Conservation (phyloP, 2,888 invertebrate genomes). For the Anticlea derivata region DNA sequence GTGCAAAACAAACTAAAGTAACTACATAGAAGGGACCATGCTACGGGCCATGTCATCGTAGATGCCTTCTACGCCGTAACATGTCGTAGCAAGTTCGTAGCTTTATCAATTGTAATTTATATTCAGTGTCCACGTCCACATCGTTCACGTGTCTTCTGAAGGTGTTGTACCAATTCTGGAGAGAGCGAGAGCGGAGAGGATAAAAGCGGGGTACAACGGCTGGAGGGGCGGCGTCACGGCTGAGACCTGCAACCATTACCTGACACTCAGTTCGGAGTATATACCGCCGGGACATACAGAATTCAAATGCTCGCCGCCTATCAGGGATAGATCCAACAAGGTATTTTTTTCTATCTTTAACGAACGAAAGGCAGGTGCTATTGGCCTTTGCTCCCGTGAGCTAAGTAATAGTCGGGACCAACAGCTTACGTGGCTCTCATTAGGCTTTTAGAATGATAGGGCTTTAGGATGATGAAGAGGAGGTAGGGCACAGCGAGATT, state of each 20-base stretch:
- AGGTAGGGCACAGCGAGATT: too few relatives aligned
- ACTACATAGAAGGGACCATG: too few relatives aligned
- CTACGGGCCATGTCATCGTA: background rate
- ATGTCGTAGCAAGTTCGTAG: constrained; percentile 1
- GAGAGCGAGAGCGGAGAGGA: constrained; percentile 66
- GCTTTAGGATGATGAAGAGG: too few relatives aligned
- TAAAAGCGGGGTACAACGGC: constrained; percentile 76
- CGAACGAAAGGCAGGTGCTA: too few relatives aligned
- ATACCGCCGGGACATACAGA: constrained; percentile 85
- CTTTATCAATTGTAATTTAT: background rate
- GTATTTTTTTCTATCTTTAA: too few relatives aligned
- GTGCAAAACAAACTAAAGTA: too few relatives aligned
- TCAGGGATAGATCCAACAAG: constrained; percentile 82
- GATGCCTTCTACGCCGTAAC: constrained; percentile 1
- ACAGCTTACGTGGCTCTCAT: too few relatives aligned
- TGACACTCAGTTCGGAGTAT: constrained; percentile 83
- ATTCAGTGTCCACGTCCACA: constrained; percentile 84
- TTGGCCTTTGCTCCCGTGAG: too few relatives aligned
- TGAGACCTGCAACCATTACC: constrained; percentile 88
- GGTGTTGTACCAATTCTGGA: constrained; percentile 80
- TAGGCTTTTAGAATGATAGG: too few relatives aligned
- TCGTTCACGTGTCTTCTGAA: constrained; percentile 85
- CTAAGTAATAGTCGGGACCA: too few relatives aligned
- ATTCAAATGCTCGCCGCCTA: constrained; percentile 88
- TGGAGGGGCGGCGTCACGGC: constrained; percentile 82